Evolutionary conservation across 2,888 invertebrate genomes (phyloP).

Genomic region (Parapristionchus giblindavisi): DNA sequence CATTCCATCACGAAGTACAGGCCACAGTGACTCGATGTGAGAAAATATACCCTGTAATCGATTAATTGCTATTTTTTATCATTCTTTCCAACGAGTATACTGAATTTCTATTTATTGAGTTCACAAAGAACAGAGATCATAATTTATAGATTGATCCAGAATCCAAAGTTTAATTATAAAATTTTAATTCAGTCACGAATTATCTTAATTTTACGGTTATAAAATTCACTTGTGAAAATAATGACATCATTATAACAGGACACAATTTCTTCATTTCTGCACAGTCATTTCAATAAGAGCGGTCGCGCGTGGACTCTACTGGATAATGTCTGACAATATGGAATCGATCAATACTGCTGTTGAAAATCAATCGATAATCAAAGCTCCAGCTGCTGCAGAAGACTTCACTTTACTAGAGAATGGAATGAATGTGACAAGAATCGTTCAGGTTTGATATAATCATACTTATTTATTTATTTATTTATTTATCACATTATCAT

Average conservation of each 20-base stretch:
- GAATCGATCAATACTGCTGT: too few species aligned
- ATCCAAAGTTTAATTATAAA: too few species aligned
- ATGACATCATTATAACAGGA: too few species aligned
- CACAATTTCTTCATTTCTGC: too few species aligned
- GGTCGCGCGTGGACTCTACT: too few species aligned
- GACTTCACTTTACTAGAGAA: slow-evolving; percentile 26
- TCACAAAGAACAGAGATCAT: not conserved
- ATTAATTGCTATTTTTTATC: not conserved
- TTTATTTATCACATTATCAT: not conserved
- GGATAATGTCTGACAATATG: too few species aligned
- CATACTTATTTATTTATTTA: not conserved
- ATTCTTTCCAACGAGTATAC: not conserved
- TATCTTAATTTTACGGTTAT: too few species aligned
- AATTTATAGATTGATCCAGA: too few species aligned
- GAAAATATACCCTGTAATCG: slow-evolving; percentile 10
- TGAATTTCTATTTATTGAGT: not conserved
- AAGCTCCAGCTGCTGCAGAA: slow-evolving; percentile 1
- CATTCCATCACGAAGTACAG: slow-evolving; percentile 29
- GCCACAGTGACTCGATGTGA: slow-evolving; percentile 23
- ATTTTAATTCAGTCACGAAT: too few species aligned
- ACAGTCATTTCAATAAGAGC: too few species aligned
- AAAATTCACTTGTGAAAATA: too few species aligned
- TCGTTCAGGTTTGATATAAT: slow-evolving; percentile 16
- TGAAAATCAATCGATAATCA: not conserved
- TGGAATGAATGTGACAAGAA: slow-evolving; percentile 17